A percentile compares a stretch with the other conserved stretches of the same genome.
These are phyloP conservation scores for Cuniculus paca DNA, from an alignment of 2,797 vertebrate genomes.

Conservation along the genomic window DNA sequence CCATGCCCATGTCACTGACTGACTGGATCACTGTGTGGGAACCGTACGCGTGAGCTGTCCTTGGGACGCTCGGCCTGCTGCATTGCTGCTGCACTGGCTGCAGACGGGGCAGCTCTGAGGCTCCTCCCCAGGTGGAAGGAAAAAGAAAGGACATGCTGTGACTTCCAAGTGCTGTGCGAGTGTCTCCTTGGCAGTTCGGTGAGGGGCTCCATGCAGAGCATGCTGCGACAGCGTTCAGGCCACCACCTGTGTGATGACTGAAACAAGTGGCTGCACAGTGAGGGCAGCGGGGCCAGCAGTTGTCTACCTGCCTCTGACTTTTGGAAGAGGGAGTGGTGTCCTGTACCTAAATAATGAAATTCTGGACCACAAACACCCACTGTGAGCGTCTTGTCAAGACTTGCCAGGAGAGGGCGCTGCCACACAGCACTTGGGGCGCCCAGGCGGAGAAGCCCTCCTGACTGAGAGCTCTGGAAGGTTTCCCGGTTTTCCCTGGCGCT, in stretches of 20 bases:
- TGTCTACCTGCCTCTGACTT: neutral
- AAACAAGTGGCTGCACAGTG: neutral
- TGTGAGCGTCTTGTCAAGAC: neutral
- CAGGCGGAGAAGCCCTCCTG: rapidly evolving
- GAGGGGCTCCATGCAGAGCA: neutral
- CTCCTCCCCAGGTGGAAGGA: neutral
- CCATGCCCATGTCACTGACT: neutral
- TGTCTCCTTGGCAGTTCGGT: neutral
- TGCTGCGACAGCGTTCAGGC: neutral
- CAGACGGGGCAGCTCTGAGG: neutral
- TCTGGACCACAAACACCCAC: neutral
- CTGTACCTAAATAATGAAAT: neutral
- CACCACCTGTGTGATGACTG: neutral
- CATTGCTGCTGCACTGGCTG: neutral
- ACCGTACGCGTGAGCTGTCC: rapidly evolving
- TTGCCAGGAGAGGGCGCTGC: conserved; percentile 58
- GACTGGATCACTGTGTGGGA: no score
- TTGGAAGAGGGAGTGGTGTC: neutral
- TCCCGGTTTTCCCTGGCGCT: neutral
- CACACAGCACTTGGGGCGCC: conserved; percentile 10
- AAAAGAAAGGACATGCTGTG: neutral
- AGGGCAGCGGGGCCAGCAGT: neutral
- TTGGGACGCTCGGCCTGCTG: neutral
- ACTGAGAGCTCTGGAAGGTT: rapidly evolving
- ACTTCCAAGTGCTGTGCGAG: neutral